Conservation (phyloP, 2,888 invertebrate genomes). For the Brachypterus glaber region DNA sequence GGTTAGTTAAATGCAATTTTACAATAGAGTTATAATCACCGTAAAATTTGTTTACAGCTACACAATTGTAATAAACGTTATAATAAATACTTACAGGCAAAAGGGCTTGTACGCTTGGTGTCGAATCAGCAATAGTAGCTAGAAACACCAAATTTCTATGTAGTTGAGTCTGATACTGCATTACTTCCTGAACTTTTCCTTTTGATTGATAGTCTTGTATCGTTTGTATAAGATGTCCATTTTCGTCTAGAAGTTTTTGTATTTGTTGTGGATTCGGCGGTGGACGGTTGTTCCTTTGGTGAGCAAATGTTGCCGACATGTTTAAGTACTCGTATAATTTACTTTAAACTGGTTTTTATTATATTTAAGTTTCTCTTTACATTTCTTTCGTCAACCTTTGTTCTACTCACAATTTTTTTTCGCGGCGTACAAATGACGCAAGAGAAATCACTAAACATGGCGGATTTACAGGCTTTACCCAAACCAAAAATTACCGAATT, state of each 20-base stretch:
- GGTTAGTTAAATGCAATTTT: too few relatives aligned
- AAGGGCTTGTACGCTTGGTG: constrained; percentile 82
- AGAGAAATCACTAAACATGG: constrained; percentile 6
- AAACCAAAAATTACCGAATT: background rate
- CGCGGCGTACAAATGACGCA: constrained; percentile 7
- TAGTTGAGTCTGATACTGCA: constrained; percentile 87
- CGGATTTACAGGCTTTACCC: background rate
- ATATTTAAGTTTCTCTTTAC: background rate
- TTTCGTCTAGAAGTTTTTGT: constrained; percentile 95
- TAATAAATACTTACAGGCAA: constrained; percentile 65
- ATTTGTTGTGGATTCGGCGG: constrained; percentile 78
- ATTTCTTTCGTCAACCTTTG: constrained; percentile 10
- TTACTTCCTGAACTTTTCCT: constrained; percentile 86
- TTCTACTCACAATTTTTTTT: constrained; percentile 5
- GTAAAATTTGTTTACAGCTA: too few relatives aligned
- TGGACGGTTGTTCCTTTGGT: constrained; percentile 59
- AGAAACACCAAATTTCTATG: constrained; percentile 94
- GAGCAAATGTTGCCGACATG: constrained; percentile 68
- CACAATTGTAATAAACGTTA: too few relatives aligned
- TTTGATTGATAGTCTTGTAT: constrained; percentile 95
- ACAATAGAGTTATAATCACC: too few relatives aligned
- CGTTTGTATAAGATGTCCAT: constrained; percentile 91
- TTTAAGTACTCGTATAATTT: background rate
- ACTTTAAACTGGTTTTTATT: too few relatives aligned
- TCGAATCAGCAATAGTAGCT: constrained; percentile 93